Evolutionary conservation across 2,113 vertebrate species (phyloP).

Genomic region (Amphiprion ocellaris): DNA sequence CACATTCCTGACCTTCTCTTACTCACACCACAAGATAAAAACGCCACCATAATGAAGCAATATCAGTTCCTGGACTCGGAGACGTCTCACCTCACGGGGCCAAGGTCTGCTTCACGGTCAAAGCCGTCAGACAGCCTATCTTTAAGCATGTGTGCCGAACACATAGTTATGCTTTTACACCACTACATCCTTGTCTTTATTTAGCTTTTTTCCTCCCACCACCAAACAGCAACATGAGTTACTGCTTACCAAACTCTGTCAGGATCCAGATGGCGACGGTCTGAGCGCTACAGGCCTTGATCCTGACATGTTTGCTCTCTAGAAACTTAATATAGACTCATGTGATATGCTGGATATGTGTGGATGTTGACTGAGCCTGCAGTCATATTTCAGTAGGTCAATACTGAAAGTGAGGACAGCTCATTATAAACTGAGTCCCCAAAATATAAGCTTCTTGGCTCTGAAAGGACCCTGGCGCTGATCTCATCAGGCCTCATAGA

Average conservation of each 20-base stretch:
- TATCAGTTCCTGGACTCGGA: slow-evolving; percentile 29
- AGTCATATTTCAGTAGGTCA: background rate
- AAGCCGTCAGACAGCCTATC: slow-evolving; percentile 55
- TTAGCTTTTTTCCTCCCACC: slow-evolving; percentile 60
- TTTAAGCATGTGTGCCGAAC: slow-evolving; percentile 55
- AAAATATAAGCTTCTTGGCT: slow-evolving; percentile 29
- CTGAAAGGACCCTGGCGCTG: slow-evolving; percentile 19
- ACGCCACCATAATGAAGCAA: background rate
- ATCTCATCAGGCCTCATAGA: slow-evolving; percentile 14
- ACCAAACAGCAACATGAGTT: slow-evolving; percentile 39
- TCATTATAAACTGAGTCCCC: slow-evolving; percentile 13
- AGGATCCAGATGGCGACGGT: slow-evolving; percentile 48
- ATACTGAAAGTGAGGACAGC: slow-evolving; percentile 8
- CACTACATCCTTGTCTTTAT: slow-evolving; percentile 69
- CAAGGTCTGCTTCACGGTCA: slow-evolving; percentile 61
- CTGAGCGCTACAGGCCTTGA: slow-evolving; percentile 33
- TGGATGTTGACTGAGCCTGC: background rate
- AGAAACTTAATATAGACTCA: slow-evolving; percentile 34
- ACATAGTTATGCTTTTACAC: slow-evolving; percentile 74
- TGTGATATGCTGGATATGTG: background rate
- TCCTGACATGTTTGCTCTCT: slow-evolving; percentile 32
- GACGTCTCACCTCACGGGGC: slow-evolving; percentile 11
- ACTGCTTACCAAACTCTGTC: slow-evolving; percentile 37
- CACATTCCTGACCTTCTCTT: slow-evolving; percentile 16
- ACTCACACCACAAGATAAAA: slow-evolving; percentile 47